Base-by-base conservation (phyloP, 2,888 invertebrate species). In the Nomada ferruginata region DNA sequence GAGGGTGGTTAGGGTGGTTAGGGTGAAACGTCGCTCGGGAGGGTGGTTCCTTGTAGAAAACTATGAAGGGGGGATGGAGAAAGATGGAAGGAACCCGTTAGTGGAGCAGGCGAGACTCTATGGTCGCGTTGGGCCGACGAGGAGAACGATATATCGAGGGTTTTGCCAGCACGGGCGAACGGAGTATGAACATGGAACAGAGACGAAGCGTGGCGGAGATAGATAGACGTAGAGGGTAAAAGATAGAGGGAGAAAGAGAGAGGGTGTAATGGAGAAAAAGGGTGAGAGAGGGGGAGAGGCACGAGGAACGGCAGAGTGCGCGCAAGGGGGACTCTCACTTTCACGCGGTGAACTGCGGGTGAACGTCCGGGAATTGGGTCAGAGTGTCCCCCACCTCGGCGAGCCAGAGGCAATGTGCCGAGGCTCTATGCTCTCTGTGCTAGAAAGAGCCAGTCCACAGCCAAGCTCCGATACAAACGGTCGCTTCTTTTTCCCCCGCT, bases 331-430 rank as follows among this genome's bases (percentile, higher is more conserved):
- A 95, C 95, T 95, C 95, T 95, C 95, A 95, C 95, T 95, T 95
- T 95, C 95, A 94, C 95, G 94, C 94, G 93, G 94, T 94, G 95
- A 95, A 95, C 95, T 95, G 95, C 93, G 96, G 93, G 96, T 96
- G 95, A 96, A 96, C 95, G 96, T 95, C 96, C 96, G 95, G 95
- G 95, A 96, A 96, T 95, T 96, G 95, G 96, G 96, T 96, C 96
- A 96, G 95, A 96, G 95, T 95, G 96, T 93, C 96, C 95, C 95
- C 95, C 95, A 92, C 91, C 95, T 93, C 94, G 94, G 93, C 94
- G 95, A 88, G 91, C 91, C 92, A 91, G 89, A 91, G 95, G 95
- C 95, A 96, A 95, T 94, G 94, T 95, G 95, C 94, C 94, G 94
- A 89, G 90, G 88, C 89, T 90, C 92, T 91, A 91, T 92, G 89